Conservation (phyloP, 2,888 invertebrate genomes). For the Drosophila percnosoma region DNA sequence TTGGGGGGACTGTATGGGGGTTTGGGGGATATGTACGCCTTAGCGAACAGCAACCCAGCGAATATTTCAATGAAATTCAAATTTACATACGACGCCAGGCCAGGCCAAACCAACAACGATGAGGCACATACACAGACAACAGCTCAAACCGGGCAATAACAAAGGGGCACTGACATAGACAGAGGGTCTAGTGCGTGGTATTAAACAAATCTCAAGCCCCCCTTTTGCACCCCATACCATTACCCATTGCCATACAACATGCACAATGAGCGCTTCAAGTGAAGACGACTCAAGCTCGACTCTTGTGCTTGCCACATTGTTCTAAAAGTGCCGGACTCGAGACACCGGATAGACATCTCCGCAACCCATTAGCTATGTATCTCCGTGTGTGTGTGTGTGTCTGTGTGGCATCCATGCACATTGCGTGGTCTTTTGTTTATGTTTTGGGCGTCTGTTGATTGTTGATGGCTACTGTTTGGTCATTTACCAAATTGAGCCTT, state of each 20-base stretch:
- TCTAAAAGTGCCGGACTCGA: slow-evolving; percentile 45
- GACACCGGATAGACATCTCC: slow-evolving; percentile 35
- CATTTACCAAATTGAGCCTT: slow-evolving; percentile 70
- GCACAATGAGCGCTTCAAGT: slow-evolving; percentile 70
- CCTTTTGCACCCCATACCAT: neutral
- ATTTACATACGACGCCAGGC: slow-evolving; percentile 65
- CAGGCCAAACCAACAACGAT: slow-evolving; percentile 33
- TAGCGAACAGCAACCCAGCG: slow-evolving; percentile 39
- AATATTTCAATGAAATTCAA: slow-evolving; percentile 60
- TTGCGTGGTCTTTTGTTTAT: slow-evolving; percentile 75
- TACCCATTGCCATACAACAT: slow-evolving; percentile 41
- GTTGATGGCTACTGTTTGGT: slow-evolving; percentile 68
- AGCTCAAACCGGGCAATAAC: slow-evolving; percentile 57
- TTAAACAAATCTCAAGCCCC: slow-evolving; percentile 41
- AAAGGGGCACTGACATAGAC: slow-evolving; percentile 56
- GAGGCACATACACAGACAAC: slow-evolving; percentile 26
- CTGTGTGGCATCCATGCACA: slow-evolving; percentile 10
- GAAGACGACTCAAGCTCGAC: slow-evolving; percentile 55
- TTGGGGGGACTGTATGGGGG: slow-evolving; percentile 3
- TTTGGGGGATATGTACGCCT: slow-evolving; percentile 48
- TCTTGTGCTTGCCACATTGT: slow-evolving; percentile 57
- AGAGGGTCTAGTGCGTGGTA: slow-evolving; percentile 69
- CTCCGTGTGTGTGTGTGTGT: neutral
- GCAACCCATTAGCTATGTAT: slow-evolving; percentile 49
- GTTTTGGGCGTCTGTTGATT: slow-evolving; percentile 44